phyloP scores from a whole-genome alignment of 2,888 invertebrate species.

The Hyalella azteca region DNA sequence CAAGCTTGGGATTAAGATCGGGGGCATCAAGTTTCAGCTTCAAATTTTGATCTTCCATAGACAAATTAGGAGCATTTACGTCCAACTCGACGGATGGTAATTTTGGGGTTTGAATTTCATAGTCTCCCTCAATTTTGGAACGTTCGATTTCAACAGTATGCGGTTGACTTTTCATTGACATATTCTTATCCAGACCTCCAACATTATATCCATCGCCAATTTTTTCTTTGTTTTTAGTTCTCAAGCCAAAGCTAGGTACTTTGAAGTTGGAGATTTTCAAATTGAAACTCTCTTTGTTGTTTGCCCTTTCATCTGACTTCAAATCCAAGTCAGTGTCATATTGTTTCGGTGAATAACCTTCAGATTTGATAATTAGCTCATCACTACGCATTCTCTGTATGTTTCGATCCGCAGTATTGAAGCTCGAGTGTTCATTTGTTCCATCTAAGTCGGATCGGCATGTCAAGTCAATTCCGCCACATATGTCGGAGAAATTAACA shows the following conservation, averaged over 20 bases:
- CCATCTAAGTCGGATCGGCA: too few species aligned
- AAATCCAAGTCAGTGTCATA: background rate
- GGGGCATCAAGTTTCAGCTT: background rate
- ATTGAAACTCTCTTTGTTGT: background rate
- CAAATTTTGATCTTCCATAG: background rate
- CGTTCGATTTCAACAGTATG: slow-evolving; percentile 17
- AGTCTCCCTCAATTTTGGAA: slow-evolving; percentile 14
- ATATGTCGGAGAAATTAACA: too few species aligned
- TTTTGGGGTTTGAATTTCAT: background rate
- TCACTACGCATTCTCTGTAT: too few species aligned
- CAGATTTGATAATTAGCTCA: too few species aligned
- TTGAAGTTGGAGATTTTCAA: background rate
- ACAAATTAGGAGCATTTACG: background rate
- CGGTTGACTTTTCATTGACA: background rate
- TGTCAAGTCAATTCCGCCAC: too few species aligned
- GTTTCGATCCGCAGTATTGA: too few species aligned
- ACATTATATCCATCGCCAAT: background rate
- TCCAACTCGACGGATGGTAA: slow-evolving; percentile 12
- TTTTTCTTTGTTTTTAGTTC: background rate
- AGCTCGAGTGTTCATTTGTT: too few species aligned
- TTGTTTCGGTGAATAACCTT: too few species aligned
- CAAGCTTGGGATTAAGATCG: background rate
- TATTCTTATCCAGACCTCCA: background rate
- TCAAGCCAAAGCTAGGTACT: background rate
- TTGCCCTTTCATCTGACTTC: background rate